Evolutionary conservation across 1,140 invertebrate genomes (phyloP).

Genomic region (Drosophila azteca): DNA sequence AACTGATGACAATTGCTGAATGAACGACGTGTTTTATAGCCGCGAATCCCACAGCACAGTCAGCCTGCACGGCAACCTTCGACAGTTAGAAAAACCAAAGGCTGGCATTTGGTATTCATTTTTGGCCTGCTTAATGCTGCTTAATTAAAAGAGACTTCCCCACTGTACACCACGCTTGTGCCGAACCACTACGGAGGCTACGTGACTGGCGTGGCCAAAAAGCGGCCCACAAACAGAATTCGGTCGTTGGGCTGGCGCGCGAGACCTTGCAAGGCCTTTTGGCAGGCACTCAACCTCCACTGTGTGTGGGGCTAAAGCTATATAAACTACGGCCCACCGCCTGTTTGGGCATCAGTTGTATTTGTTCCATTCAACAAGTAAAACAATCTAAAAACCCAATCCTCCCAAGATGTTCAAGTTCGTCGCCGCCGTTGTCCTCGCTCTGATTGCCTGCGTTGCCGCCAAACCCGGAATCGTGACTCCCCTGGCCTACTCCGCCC

Average conservation of each 20-base stretch:
- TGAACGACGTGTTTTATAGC: too few species aligned
- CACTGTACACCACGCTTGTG: slow-evolving; percentile 13
- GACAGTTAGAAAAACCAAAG: neutral
- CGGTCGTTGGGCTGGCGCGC: neutral
- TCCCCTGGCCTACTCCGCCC: slow-evolving; percentile 70
- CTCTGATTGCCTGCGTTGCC: slow-evolving; percentile 64
- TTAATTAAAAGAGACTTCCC: slow-evolving; percentile 28
- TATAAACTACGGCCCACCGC: slow-evolving; percentile 33
- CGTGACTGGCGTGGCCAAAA: slow-evolving; percentile 40
- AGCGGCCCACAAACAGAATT: slow-evolving; percentile 4
- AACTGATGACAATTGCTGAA: slow-evolving; percentile 57
- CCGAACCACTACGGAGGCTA: slow-evolving; percentile 35
- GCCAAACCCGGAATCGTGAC: slow-evolving; percentile 78
- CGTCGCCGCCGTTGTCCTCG: slow-evolving; percentile 65
- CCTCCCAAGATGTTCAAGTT: slow-evolving; percentile 77
- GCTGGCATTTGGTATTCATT: too few species aligned
- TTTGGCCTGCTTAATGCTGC: neutral
- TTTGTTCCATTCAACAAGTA: slow-evolving; percentile 57
- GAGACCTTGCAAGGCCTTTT: slow-evolving; percentile 50
- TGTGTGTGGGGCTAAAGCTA: slow-evolving; percentile 6
- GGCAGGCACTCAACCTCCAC: neutral
- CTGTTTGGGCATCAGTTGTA: slow-evolving; percentile 61
- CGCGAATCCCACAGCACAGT: too few species aligned
- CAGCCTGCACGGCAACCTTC: slow-evolving; percentile 11
- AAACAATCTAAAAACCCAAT: slow-evolving; percentile 26